Evolutionary conservation across 2,113 vertebrate species (phyloP).

Genomic region (Solenodon paradoxus): DNA sequence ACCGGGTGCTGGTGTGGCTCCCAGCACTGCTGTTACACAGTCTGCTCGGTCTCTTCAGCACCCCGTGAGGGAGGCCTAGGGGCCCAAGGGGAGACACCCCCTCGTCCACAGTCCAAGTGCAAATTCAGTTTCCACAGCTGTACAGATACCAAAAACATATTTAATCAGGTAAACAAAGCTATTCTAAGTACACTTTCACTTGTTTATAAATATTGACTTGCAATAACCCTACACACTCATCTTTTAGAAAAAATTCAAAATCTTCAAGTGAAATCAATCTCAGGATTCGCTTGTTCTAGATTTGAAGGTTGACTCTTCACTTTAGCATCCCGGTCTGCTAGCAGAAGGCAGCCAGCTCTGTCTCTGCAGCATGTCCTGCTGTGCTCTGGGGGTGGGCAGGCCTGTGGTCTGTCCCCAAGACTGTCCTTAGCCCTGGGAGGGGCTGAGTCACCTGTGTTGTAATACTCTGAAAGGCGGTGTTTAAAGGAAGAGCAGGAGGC

Average conservation of each 20-base stretch:
- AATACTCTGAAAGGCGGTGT: neutral
- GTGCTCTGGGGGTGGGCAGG: fast-evolving
- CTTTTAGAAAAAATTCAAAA: neutral
- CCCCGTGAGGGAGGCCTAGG: too few species aligned
- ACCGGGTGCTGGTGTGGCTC: too few species aligned
- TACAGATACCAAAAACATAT: slow-evolving; percentile 14
- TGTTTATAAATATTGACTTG: slow-evolving; percentile 63
- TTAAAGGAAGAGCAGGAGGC: neutral
- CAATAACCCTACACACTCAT: slow-evolving; percentile 25
- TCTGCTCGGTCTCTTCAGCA: neutral
- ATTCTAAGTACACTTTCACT: slow-evolving; percentile 37
- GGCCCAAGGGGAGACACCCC: too few species aligned
- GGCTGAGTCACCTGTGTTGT: neutral
- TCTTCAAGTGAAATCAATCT: slow-evolving; percentile 50
- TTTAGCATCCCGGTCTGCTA: neutral
- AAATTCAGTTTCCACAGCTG: neutral
- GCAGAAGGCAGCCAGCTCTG: too few species aligned
- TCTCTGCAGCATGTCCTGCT: neutral
- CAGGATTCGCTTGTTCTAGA: neutral
- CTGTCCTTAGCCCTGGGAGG: neutral
- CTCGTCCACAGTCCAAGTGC: neutral
- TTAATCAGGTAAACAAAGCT: slow-evolving; percentile 56
- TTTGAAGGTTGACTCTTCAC: neutral
- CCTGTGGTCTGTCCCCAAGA: neutral
- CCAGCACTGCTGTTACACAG: too few species aligned